phyloP scores from a whole-genome alignment of 2,888 invertebrate genomes.

The Muscina levida region DNA sequence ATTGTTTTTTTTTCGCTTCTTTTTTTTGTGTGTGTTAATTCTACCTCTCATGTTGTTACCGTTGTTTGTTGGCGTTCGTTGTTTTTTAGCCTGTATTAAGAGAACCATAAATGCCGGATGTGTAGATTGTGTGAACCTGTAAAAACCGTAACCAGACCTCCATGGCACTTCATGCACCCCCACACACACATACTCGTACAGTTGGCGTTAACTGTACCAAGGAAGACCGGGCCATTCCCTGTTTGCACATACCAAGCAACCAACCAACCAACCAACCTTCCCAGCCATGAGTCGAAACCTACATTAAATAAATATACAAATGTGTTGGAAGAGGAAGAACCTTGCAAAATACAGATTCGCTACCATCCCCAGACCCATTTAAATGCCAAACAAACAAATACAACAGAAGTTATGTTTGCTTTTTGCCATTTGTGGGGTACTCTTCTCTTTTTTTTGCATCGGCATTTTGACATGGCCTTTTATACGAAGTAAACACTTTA shows the following conservation, averaged over 20 bases:
- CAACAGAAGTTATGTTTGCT: slow-evolving; percentile 16
- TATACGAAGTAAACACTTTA: slow-evolving; percentile 22
- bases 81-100: slow-evolving; percentile 41
- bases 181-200: background rate
- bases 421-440: slow-evolving; percentile 5
- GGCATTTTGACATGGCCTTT: slow-evolving; percentile 20
- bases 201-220: background rate
- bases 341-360: background rate
- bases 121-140: slow-evolving; percentile 41
- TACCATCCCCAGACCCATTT: background rate
- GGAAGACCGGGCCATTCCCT: background rate
- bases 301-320: slow-evolving; percentile 32
- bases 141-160: slow-evolving; percentile 29
- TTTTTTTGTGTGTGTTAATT: background rate
- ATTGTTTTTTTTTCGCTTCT: background rate
- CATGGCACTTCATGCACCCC: background rate
- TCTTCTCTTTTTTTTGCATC: background rate
- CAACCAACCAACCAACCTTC: background rate
- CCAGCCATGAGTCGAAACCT: background rate
- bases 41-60: background rate
- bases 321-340: slow-evolving; percentile 9
- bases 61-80: slow-evolving; percentile 24
- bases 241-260: background rate
- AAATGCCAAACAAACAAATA: slow-evolving; percentile 19
- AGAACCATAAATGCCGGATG: slow-evolving; percentile 60